phyloP scores from a whole-genome alignment of 2,113 vertebrate genomes.

The Lanius collurio region DNA sequence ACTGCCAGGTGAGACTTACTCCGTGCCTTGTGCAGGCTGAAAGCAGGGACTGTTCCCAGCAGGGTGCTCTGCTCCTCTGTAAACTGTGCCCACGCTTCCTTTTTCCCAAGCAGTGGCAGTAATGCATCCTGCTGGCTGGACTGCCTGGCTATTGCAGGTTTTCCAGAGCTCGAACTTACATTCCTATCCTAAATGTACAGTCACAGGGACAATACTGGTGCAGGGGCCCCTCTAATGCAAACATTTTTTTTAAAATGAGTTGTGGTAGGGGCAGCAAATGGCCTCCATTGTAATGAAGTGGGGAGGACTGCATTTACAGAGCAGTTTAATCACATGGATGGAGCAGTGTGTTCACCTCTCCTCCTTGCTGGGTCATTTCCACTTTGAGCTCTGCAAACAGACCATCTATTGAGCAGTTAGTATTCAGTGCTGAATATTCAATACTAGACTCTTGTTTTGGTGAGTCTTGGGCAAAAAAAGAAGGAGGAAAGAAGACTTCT shows the following conservation, averaged over 20 bases:
- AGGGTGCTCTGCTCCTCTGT: not conserved
- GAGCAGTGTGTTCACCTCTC: slow-evolving; percentile 59
- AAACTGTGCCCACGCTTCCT: not conserved
- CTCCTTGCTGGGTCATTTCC: slow-evolving; percentile 68
- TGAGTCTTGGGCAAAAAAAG: slow-evolving; percentile 35
- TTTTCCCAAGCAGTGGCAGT: not conserved
- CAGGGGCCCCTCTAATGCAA: not conserved
- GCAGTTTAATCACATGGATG: slow-evolving; percentile 60
- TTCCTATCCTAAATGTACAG: not conserved
- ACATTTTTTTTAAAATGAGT: slow-evolving; percentile 17
- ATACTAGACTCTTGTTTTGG: slow-evolving; percentile 67
- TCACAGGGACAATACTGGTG: not conserved
- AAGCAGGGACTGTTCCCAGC: not conserved
- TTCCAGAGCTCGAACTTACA: not conserved
- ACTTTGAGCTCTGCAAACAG: slow-evolving; percentile 64
- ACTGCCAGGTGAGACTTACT: not conserved
- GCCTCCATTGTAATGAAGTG: slow-evolving; percentile 7
- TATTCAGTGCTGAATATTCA: slow-evolving; percentile 67
- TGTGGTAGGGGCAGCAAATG: slow-evolving; percentile 18
- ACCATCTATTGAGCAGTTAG: slow-evolving; percentile 61
- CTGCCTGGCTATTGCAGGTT: not conserved
- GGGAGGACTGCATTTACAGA: slow-evolving; percentile 15
- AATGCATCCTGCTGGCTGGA: not conserved
- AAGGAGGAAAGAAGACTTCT: slow-evolving; percentile 59
- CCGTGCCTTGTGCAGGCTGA: accelerated